Evolutionary conservation across 2,113 vertebrate species (phyloP).

Genomic region (Myxocyprinus asiaticus): DNA sequence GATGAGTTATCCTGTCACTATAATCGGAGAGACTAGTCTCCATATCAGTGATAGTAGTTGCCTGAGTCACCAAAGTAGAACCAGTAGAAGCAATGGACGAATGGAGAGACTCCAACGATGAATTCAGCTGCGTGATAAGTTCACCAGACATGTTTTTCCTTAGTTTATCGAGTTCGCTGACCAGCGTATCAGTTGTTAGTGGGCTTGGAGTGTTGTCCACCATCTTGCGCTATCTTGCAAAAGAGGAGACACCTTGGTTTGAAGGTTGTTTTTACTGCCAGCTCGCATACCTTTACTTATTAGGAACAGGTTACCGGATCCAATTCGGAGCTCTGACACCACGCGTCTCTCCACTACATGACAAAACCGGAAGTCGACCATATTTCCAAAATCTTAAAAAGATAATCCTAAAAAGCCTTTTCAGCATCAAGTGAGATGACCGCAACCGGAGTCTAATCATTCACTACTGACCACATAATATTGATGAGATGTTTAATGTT

Average conservation of each 20-base stretch:
- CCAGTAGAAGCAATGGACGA: neutral
- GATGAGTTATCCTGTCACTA: neutral
- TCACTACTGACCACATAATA: too few relatives aligned
- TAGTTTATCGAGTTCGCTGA: too few relatives aligned
- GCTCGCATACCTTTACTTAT: neutral
- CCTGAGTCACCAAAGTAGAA: neutral
- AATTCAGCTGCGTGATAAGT: neutral
- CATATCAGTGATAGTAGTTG: neutral
- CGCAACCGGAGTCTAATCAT: too few relatives aligned
- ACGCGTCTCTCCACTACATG: neutral
- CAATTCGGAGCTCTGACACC: neutral
- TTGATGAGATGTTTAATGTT: too few relatives aligned
- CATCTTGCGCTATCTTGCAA: too few relatives aligned
- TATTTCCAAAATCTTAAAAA: too few relatives aligned
- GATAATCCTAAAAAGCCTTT: too few relatives aligned
- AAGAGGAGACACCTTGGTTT: neutral
- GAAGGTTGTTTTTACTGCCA: neutral
- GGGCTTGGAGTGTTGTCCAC: too few relatives aligned
- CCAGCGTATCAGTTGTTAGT: too few relatives aligned
- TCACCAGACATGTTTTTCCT: neutral
- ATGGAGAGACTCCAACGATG: conserved; percentile 28
- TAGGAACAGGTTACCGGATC: neutral
- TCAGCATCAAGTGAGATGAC: too few relatives aligned
- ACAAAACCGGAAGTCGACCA: neutral
- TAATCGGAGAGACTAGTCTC: neutral